A percentile compares a stretch with the other conserved stretches of the same genome.
Conservation (phyloP, 2,888 invertebrate species). For the Globia sparganii region DNA sequence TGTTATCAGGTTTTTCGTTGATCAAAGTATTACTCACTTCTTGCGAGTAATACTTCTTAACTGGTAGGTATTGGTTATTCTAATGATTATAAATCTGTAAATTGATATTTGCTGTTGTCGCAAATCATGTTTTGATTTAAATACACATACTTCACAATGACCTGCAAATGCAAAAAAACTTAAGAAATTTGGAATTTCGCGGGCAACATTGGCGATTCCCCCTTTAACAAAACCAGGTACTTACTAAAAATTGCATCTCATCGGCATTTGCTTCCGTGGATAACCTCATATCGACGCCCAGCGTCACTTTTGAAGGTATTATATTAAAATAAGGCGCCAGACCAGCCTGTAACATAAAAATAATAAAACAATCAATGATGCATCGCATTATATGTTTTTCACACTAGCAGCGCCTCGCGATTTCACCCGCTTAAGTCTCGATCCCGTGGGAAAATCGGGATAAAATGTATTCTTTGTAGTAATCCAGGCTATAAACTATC, state of each 20-base stretch:
- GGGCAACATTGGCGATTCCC: not conserved
- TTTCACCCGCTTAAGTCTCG: not conserved
- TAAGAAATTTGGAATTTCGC: not conserved
- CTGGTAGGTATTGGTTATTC: not conserved
- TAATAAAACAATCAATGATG: no score
- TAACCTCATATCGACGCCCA: conserved; percentile 79
- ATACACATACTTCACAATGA: not conserved
- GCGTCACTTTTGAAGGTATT: conserved; percentile 72
- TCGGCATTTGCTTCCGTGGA: conserved; percentile 67
- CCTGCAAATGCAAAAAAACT: no score
- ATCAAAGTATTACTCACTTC: no score
- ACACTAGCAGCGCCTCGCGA: not conserved
- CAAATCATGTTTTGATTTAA: not conserved
- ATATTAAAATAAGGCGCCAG: conserved; percentile 72
- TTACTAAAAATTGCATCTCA: conserved; percentile 76
- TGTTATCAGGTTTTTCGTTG: no score
- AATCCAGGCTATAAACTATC: no score
- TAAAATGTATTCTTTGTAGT: not conserved
- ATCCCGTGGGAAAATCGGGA: not conserved
- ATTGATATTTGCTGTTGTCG: no score
- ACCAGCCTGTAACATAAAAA: conserved; percentile 76
- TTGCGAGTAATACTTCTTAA: not conserved
- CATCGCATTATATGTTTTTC: not conserved
- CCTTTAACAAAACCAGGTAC: conserved; percentile 5
- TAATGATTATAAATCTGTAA: no score